phyloP scores from a whole-genome alignment of 1,140 invertebrate genomes.

The Musca vetustissima region DNA sequence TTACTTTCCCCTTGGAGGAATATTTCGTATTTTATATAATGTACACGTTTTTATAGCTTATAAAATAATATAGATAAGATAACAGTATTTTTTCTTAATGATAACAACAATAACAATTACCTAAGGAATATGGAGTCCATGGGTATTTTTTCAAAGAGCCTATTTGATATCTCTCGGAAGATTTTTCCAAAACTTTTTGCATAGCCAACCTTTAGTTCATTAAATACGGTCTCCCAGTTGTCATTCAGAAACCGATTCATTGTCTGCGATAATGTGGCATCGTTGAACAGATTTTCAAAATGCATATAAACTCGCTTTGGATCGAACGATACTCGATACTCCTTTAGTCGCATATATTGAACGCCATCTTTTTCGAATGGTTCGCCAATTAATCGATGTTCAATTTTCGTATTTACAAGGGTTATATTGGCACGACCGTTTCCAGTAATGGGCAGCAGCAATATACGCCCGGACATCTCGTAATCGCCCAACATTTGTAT shows the following conservation, averaged over 20 bases:
- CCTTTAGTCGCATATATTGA: slow-evolving; percentile 63
- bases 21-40: too few species aligned
- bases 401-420: slow-evolving; percentile 62
- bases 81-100: not conserved
- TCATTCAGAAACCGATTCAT: slow-evolving; percentile 67
- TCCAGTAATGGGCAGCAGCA: slow-evolving; percentile 71
- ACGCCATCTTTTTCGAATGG: slow-evolving; percentile 61
- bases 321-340: slow-evolving; percentile 62
- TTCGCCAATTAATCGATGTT: slow-evolving; percentile 62
- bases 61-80: too few species aligned
- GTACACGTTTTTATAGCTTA: too few species aligned
- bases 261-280: slow-evolving; percentile 60
- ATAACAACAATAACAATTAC: slow-evolving; percentile 30
- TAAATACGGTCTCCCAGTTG: slow-evolving; percentile 67
- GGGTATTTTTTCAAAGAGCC: slow-evolving; percentile 65
- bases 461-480: slow-evolving; percentile 67
- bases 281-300: slow-evolving; percentile 67
- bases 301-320: slow-evolving; percentile 60
- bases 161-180: slow-evolving; percentile 64
- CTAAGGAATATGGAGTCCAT: slow-evolving; percentile 65
- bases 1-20: too few species aligned
- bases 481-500: slow-evolving; percentile 68
- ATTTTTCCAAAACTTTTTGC: slow-evolving; percentile 64
- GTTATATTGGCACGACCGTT: slow-evolving; percentile 69
- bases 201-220: slow-evolving; percentile 65